Base-by-base conservation (phyloP, 2,113 vertebrate genomes). In the Cygnus buccinator region DNA sequence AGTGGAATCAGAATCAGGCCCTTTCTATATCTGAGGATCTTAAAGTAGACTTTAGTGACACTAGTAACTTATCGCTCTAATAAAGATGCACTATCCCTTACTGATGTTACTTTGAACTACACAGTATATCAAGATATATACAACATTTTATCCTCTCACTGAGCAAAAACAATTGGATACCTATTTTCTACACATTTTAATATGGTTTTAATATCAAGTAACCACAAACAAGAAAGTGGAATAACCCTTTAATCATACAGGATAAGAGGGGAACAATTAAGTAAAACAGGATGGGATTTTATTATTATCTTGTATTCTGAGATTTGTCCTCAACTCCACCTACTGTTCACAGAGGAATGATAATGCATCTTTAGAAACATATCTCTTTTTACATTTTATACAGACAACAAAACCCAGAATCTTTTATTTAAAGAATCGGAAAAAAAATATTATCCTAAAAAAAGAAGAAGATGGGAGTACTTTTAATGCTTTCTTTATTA, bases 401-500 rank as follows among this genome's bases (percentile, higher is more conserved):
- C 96, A 98, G 91, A 97, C 91, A 97, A 93, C 83, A 93, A 94
- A 96, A 57, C 95, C 97, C 96, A 94, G 93, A 96, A 83, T 96
- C 61, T 95, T 97, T 96, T 89, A 75, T 94, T 95, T 91, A 91
- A 87, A 94, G 88, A 95, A 97, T 88, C 11, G 20, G 81, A 39
- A 94, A 91, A 96, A 94, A 94, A 90, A 75, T 70, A 94, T 95
- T 94, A 91, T 76, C 92, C 95, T 94, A 93, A 82, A 94, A 97
- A 80, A 79, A 95, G 84, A 93, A 78, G 33, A 95, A 93, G 87
- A 97, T 54, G 43, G 71, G 62, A 96, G 82, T 95, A 96, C 75
- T 96, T 97, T 98, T 98, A 98, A 98, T 98, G 98, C 98, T 98
- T 95, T 96, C 92, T 95, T 97, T 97, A 96, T 97, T 98, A 97